Evolutionary conservation across 2,113 vertebrate species (phyloP).

Genomic region (Trichomycterus rosablanca): DNA sequence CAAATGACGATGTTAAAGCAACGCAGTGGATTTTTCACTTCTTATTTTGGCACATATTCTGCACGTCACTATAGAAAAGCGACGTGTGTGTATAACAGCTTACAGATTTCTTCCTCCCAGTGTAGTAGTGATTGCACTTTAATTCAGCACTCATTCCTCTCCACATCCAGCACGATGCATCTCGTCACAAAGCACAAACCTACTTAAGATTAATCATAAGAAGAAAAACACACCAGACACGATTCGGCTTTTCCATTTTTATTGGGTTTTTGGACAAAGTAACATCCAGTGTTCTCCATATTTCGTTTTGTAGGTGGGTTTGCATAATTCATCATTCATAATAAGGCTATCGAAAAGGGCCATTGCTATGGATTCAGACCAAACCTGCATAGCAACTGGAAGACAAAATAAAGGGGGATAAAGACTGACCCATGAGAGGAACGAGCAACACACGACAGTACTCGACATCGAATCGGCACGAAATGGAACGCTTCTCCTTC

Average conservation of each 20-base stretch:
- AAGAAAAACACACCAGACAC: too few relatives aligned
- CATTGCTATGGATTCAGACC: conserved; percentile 78
- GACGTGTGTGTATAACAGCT: too few relatives aligned
- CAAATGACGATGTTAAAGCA: too few relatives aligned
- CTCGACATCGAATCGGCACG: conserved; percentile 66
- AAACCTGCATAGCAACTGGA: conserved; percentile 75
- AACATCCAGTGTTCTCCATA: conserved; percentile 93
- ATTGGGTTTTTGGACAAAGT: conserved; percentile 95
- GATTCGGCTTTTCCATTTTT: conserved; percentile 66
- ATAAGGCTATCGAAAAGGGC: conserved; percentile 87
- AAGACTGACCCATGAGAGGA: conserved; percentile 68
- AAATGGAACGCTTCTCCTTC: conserved; percentile 54
- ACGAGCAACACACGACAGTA: conserved; percentile 56
- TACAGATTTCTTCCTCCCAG: too few relatives aligned
- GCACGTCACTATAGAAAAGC: too few relatives aligned
- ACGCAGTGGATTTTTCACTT: too few relatives aligned
- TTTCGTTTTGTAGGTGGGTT: conserved; percentile 78
- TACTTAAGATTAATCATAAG: too few relatives aligned
- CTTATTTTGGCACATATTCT: too few relatives aligned
- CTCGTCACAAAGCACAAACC: too few relatives aligned
- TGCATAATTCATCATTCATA: conserved; percentile 94
- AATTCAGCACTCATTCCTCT: too few relatives aligned
- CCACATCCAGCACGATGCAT: too few relatives aligned
- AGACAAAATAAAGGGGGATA: conserved; percentile 74
- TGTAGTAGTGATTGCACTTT: too few relatives aligned